phyloP scores from a whole-genome alignment of 2,888 invertebrate genomes.

The Drymonia ruficornis region DNA sequence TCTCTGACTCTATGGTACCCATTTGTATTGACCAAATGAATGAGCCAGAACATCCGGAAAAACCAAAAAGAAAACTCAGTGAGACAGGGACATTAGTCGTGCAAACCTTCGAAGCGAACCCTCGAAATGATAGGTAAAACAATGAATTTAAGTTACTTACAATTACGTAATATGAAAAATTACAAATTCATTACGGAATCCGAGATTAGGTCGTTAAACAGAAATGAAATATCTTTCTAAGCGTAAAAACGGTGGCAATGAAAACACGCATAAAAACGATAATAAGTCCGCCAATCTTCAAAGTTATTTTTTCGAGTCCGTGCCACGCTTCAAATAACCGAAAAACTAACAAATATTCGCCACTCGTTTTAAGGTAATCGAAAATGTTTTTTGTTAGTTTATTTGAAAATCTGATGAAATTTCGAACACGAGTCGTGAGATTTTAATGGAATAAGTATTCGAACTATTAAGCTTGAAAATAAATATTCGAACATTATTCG shows the following conservation, averaged over 20 bases:
- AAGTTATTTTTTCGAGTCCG: not conserved
- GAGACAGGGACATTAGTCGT: no score
- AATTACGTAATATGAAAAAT: not conserved
- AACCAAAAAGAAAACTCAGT: not conserved
- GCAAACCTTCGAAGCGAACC: not conserved
- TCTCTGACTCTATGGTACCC: no score
- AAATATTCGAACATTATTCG: not conserved
- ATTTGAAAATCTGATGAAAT: not conserved
- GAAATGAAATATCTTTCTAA: slow-evolving; percentile 3
- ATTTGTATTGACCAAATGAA: not conserved
- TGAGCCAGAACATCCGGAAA: not conserved
- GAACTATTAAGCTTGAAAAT: not conserved
- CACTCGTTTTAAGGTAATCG: slow-evolving; percentile 5
- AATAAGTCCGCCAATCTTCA: slow-evolving; percentile 1
- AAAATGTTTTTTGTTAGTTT: slow-evolving; percentile 2
- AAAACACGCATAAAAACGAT: slow-evolving; percentile 2
- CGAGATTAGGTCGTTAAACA: not conserved
- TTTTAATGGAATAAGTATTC: not conserved
- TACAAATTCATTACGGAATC: not conserved
- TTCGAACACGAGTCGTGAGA: not conserved
- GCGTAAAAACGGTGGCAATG: slow-evolving; percentile 1
- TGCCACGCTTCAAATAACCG: not conserved
- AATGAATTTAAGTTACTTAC: no score
- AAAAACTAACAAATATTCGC: slow-evolving; percentile 2
- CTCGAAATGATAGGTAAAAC: not conserved